A percentile compares a stretch with the other conserved stretches of the same genome.
phyloP scores from a whole-genome alignment of 2,888 invertebrate genomes.

The Drosophila limbata region DNA sequence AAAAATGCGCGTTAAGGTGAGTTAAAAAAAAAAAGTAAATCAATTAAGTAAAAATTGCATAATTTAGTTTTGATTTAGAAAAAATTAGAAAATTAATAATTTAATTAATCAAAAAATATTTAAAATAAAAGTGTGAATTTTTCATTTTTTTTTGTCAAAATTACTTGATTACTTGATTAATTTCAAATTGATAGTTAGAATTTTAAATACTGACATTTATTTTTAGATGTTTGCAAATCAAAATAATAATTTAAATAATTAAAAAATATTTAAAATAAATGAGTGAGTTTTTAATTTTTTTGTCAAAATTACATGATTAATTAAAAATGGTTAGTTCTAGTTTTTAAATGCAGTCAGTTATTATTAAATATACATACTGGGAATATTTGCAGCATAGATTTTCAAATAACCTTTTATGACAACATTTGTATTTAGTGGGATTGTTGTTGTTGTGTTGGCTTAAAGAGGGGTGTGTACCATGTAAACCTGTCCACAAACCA shows the following conservation, averaged over 20 bases:
- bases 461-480: constrained; percentile 62
- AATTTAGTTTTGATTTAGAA: neutral
- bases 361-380: too few relatives aligned
- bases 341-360: neutral
- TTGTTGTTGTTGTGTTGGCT: constrained; percentile 11
- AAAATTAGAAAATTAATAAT: too few relatives aligned
- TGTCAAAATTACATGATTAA: too few relatives aligned
- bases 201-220: too few relatives aligned
- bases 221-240: too few relatives aligned
- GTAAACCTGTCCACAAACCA: constrained; percentile 48
- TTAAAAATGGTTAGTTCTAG: too few relatives aligned
- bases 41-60: neutral
- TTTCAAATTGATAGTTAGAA: too few relatives aligned
- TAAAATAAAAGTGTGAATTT: too few relatives aligned
- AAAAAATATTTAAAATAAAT: neutral
- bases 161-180: too few relatives aligned
- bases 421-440: constrained; percentile 4
- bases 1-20: constrained; percentile 62
- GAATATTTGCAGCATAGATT: constrained; percentile 17
- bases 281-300: too few relatives aligned
- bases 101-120: too few relatives aligned
- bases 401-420: constrained; percentile 15
- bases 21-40: constrained; percentile 27
- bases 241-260: neutral
- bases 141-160: too few relatives aligned